These are phyloP conservation scores for Luehdorfia chinensis DNA, from an alignment of 1,140 invertebrate genomes.

Conservation along the genomic window DNA sequence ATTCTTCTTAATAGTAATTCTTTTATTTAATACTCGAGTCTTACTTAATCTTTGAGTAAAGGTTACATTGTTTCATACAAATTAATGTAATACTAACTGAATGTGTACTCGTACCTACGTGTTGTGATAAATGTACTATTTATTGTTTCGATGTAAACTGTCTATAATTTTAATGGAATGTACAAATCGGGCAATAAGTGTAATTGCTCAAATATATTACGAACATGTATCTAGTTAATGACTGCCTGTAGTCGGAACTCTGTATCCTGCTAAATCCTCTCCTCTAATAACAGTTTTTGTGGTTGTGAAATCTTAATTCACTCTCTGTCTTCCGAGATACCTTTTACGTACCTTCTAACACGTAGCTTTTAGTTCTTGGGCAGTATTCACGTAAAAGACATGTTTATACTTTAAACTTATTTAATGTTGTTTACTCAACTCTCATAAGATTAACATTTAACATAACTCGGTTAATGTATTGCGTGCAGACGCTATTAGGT, in stretches of 20 bases:
- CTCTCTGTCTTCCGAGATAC: constrained; percentile 56
- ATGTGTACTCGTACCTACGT: constrained; percentile 66
- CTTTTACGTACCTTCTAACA: constrained; percentile 24
- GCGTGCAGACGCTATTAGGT: neutral
- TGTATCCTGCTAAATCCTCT: constrained; percentile 5
- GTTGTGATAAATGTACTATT: constrained; percentile 70
- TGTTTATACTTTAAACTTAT: constrained; percentile 49
- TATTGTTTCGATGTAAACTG: constrained; percentile 48
- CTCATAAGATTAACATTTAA: constrained; percentile 45
- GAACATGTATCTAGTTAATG: constrained; percentile 21
- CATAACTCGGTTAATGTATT: constrained; percentile 23
- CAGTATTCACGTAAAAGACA: constrained; percentile 74
- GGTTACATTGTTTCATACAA: constrained; percentile 32
- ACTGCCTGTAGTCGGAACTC: constrained; percentile 28
- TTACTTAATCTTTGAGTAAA: constrained; percentile 56
- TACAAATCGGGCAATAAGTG: constrained; percentile 63
- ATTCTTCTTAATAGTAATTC: constrained; percentile 50
- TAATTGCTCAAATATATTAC: constrained; percentile 54
- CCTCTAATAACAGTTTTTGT: constrained; percentile 40
- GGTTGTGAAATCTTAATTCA: constrained; percentile 60
- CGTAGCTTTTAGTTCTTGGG: constrained; percentile 54
- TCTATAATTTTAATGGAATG: constrained; percentile 55
- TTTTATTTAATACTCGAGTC: constrained; percentile 48
- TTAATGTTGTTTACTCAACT: constrained; percentile 41
- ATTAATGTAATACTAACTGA: constrained; percentile 33